Percentiles rank a stretch among this genome's conserved stretches.
phyloP scores from a whole-genome alignment of 2,888 invertebrate genomes.

The Macropis europaea region DNA sequence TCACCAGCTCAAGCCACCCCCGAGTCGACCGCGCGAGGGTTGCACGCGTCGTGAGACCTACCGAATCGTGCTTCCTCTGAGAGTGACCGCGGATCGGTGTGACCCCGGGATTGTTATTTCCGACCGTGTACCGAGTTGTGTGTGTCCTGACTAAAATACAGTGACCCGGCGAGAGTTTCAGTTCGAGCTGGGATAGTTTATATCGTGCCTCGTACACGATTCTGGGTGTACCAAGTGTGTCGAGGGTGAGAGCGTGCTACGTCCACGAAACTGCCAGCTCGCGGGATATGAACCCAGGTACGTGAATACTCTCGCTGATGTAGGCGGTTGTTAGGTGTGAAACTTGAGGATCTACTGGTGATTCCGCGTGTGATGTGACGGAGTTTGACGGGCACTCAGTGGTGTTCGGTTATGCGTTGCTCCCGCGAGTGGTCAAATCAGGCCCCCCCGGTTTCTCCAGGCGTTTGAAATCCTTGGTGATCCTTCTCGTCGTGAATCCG shows the following conservation, averaged over 20 bases:
- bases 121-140: too few species aligned
- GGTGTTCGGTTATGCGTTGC: too few species aligned
- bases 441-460: too few species aligned
- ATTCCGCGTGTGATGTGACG: not conserved
- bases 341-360: too few species aligned
- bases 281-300: conserved; percentile 79
- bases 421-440: too few species aligned
- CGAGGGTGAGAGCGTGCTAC: conserved; percentile 52
- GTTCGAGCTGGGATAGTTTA: conserved; percentile 3
- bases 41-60: conserved; percentile 41
- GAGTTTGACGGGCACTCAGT: too few species aligned
- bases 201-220: conserved; percentile 44
- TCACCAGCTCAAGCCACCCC: too few species aligned
- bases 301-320: conserved; percentile 55
- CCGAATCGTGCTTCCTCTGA: too few species aligned
- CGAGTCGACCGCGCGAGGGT: conserved; percentile 38
- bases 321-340: not conserved
- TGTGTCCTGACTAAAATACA: too few species aligned
- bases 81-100: too few species aligned
- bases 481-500: not conserved
- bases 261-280: conserved; percentile 70
- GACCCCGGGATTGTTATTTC: too few species aligned
- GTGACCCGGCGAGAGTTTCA: too few species aligned
- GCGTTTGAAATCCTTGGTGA: not conserved
- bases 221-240: conserved; percentile 39